phyloP scores from a whole-genome alignment of 2,888 invertebrate genomes.

The Melanophora roralis region DNA sequence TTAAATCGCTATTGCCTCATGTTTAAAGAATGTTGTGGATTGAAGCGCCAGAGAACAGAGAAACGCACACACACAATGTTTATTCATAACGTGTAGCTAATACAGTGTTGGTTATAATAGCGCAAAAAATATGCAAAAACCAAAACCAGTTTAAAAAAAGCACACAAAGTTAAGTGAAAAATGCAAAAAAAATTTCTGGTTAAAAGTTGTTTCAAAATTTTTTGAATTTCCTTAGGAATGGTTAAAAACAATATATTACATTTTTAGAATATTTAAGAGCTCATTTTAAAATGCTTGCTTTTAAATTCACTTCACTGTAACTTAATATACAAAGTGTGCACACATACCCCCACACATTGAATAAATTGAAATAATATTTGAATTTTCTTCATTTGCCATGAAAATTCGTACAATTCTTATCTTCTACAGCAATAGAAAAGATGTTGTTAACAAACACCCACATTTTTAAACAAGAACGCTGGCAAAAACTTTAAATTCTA shows the following conservation, averaged over 20 bases:
- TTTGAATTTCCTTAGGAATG: no score
- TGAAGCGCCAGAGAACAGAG: slow-evolving; percentile 17
- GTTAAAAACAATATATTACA: no score
- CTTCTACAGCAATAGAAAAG: slow-evolving; percentile 26
- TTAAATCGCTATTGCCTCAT: slow-evolving; percentile 20
- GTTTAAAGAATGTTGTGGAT: background rate
- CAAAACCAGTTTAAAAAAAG: no score
- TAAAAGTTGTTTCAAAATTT: background rate
- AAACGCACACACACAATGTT: slow-evolving; percentile 23
- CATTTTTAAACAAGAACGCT: slow-evolving; percentile 15
- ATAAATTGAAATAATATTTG: slow-evolving; percentile 22
- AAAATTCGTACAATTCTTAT: slow-evolving; percentile 46
- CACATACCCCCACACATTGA: background rate
- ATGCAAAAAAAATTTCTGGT: no score
- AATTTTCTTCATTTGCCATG: slow-evolving; percentile 38
- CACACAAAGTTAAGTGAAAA: no score
- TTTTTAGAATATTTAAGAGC: no score
- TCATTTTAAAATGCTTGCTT: no score
- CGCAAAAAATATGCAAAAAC: no score
- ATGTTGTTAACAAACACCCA: slow-evolving; percentile 37
- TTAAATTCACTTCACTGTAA: no score
- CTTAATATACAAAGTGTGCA: background rate
- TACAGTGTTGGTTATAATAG: slow-evolving; percentile 9
- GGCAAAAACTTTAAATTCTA: slow-evolving; percentile 49
- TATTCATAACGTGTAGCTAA: slow-evolving; percentile 22